Evolutionary conservation across 1,140 invertebrate genomes (phyloP).

Genomic region (Pygmarrhopalites habei): DNA sequence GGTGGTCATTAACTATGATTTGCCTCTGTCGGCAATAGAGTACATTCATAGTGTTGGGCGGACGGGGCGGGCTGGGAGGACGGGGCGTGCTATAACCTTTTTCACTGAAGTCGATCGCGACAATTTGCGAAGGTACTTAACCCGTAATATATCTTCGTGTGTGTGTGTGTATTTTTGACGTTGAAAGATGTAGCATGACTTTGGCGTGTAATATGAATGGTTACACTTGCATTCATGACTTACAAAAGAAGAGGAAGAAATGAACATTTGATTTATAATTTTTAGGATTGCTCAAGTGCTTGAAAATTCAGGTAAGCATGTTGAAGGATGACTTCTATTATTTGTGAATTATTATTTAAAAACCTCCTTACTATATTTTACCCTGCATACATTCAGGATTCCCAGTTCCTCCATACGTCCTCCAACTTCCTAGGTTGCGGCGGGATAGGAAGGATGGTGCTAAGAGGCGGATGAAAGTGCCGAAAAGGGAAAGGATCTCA

Average conservation of each 20-base stretch:
- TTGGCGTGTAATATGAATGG: no score
- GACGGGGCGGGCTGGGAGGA: conserved; percentile 84
- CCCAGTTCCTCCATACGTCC: conserved; percentile 81
- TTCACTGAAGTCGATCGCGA: conserved; percentile 81
- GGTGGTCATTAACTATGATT: conserved; percentile 98
- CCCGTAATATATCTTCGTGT: no score
- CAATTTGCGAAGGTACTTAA: conserved; percentile 69
- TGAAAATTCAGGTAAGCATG: no score
- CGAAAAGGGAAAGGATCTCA: conserved; percentile 6
- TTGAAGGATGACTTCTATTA: no score
- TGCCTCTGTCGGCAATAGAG: conserved; percentile 81
- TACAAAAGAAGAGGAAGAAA: no score
- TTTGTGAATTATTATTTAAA: no score
- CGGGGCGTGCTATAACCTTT: conserved; percentile 84
- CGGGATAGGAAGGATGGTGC: conserved; percentile 60
- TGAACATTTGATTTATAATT: conserved; percentile 41
- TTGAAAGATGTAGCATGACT: no score
- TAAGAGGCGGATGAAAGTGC: neutral
- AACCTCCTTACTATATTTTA: no score
- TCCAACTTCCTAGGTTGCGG: conserved; percentile 64
- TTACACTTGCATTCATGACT: no score
- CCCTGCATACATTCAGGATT: no score
- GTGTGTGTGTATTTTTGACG: no score
- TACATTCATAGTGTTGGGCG: conserved; percentile 92
- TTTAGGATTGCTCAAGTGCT: conserved; percentile 77